Evolutionary conservation across 2,888 invertebrate genomes (phyloP), one percentile per base, ranked within the genome.

Genomic region (Sylvicola fuscatus): DNA sequence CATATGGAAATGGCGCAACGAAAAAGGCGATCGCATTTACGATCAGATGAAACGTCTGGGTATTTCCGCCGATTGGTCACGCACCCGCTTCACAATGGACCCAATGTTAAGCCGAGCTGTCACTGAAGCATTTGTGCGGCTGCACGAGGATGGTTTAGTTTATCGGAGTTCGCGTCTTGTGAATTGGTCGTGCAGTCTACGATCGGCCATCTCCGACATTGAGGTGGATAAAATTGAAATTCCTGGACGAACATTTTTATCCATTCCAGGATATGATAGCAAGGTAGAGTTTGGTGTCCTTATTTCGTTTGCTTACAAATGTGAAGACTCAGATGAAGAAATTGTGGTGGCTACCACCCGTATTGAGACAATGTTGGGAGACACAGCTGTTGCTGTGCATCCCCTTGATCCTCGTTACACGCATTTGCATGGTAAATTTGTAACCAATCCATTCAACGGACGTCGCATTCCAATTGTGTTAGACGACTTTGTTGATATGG

Each of bases 181-280:
- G 3, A 98, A 99, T 64, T 99, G 98, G 98, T 97, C 93, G 0
- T 98, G 97, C 51, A 68, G 84, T 0, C 62, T 99, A 11, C 86
- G 89, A 51, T 95, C 93, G 34, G 97, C 97, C 7, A 98, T 99
- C 45, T 97, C 97, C 0, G 98, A 99, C 53, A 95, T 99, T 43
- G 98, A 98, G 61, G 93, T 97, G 3, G 97, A 99, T 54, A 97
- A 99, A 60, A 56, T 81, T 29, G 89, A 95, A 51, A 58, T 99
- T 28, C 53, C 72, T 3, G 93, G 93, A 0, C 65, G 80, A 34
- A 98, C 93, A 0, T 54, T 84, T 45, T 53, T 99, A 33, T 51
- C 72, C 15, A 89, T 99, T 43, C 97, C 98, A 1, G 93, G 93
- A 1, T 59, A 59, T 43, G 46, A 51, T 2, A 49, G 57, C 11